phyloP scores from a whole-genome alignment of 2,113 vertebrate species.

The rat (Rattus norvegicus) region DNA sequence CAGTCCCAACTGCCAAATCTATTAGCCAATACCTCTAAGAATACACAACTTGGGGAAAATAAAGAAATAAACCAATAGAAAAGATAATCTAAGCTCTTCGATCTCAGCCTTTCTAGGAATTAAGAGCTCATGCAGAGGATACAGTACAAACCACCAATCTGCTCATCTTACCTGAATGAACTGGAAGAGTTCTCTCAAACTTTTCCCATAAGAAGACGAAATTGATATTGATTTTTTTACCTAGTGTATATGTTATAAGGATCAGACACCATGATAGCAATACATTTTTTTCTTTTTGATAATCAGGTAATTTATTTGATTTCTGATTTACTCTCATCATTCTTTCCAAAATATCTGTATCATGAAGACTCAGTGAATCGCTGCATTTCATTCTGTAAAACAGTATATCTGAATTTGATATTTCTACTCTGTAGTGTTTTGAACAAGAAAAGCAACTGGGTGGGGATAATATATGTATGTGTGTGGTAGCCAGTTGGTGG shows the following conservation, averaged over 20 bases:
- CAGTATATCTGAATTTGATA: not conserved
- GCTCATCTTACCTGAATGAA: not conserved
- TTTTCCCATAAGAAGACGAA: not conserved
- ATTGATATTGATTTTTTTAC: not conserved
- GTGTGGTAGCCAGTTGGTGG: not conserved
- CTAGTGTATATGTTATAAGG: not conserved
- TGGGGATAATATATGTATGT: no score
- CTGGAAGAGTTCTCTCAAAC: not conserved
- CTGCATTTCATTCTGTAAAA: not conserved
- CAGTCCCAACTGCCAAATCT: not conserved
- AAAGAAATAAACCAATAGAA: not conserved
- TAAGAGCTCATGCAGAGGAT: not conserved
- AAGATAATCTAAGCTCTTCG: not conserved
- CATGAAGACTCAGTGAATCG: not conserved
- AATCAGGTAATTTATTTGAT: not conserved
- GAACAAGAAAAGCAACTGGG: no score
- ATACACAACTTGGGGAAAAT: not conserved
- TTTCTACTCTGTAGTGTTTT: not conserved
- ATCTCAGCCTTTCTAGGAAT: not conserved
- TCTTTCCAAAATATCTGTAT: not conserved
- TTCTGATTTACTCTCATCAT: not conserved
- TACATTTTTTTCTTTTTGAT: not conserved
- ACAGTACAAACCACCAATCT: not conserved
- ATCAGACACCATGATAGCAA: not conserved
- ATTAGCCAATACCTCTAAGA: not conserved